Base-by-base conservation (phyloP, 2,888 invertebrate genomes). In the Eulithis prunata region DNA sequence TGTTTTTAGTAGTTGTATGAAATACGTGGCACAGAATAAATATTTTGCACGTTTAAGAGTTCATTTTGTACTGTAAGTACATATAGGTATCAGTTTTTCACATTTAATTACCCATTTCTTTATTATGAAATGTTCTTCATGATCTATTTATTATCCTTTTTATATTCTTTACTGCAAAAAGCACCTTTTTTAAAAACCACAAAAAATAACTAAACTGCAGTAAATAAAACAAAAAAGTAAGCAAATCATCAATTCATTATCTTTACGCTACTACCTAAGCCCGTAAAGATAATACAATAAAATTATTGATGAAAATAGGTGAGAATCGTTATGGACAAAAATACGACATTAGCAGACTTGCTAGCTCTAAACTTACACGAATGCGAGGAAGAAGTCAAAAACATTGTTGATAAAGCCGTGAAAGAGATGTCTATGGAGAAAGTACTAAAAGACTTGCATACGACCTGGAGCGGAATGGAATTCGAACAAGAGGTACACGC, bases 341-440 rank as follows among this genome's bases (percentile, higher is more conserved):
- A 96, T 72, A 99, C 99, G 10, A 99, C 98, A 0, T 89, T 99
- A 76, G 97, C 98, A 1, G 99, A 99, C 85, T 94, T 99, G 28
- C 92, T 99, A 71, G 97, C 97, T 5, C 90, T 99, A 56, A 98
- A 98, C 88, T 94, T 99, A 10, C 99, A 99, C 86, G 98, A 98
- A 87, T 99, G 98, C 87, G 99, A 99, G 87, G 99, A 99, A 85
- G 99, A 99, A 87, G 99, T 98, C 0, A 97, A 98, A 82, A 98
- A 98, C 85, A 99, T 99, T 78, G 99, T 99, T 8, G 99, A 99
- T 86, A 99, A 99, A 91, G 98, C 99, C 0, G 98, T 98, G 0
- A 99, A 99, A 90, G 99, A 99, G 93, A 98, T 98, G 97, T 97
- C 98, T 2, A 99, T 99, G 98, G 99, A 99, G 88, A 99, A 98